These are phyloP conservation scores for Eleginops maclovinus DNA, from an alignment of 2,113 vertebrate genomes.

Conservation along the genomic window DNA sequence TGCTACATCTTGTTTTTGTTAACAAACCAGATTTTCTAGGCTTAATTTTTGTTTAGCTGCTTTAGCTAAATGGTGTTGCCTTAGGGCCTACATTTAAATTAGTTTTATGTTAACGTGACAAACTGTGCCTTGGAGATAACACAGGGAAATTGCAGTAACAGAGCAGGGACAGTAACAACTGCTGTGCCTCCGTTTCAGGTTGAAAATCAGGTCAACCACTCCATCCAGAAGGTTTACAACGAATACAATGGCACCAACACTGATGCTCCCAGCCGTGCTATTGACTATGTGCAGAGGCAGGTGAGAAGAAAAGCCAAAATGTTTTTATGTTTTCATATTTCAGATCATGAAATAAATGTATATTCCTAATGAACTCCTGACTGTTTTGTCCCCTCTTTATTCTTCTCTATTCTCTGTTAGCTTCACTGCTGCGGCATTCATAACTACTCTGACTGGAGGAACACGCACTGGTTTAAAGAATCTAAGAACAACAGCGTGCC, in stretches of 20 bases:
- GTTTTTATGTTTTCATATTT: too few species aligned
- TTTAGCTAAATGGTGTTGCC: neutral
- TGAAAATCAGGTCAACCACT: slow-evolving; percentile 93
- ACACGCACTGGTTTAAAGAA: slow-evolving; percentile 94
- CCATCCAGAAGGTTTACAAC: slow-evolving; percentile 94
- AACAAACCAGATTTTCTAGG: neutral
- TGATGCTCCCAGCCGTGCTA: slow-evolving; percentile 95
- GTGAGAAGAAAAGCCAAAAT: slow-evolving; percentile 82
- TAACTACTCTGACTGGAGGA: slow-evolving; percentile 96
- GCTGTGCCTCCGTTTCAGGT: slow-evolving; percentile 83
- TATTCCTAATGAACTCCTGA: neutral
- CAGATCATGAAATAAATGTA: too few species aligned
- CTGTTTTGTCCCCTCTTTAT: neutral
- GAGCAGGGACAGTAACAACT: neutral
- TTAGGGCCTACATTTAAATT: neutral
- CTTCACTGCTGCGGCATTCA: slow-evolving; percentile 95
- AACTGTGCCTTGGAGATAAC: neutral
- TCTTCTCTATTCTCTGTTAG: slow-evolving; percentile 67
- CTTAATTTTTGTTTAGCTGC: neutral
- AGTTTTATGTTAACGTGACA: slow-evolving; percentile 3
- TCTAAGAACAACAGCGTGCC: slow-evolving; percentile 96
- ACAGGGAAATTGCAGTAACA: neutral
- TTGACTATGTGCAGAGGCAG: slow-evolving; percentile 98
- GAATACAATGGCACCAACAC: slow-evolving; percentile 94
- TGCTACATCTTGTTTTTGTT: neutral